These are phyloP conservation scores for Ochotona princeps DNA, from an alignment of 2,113 vertebrate genomes.

Conservation along the genomic window DNA sequence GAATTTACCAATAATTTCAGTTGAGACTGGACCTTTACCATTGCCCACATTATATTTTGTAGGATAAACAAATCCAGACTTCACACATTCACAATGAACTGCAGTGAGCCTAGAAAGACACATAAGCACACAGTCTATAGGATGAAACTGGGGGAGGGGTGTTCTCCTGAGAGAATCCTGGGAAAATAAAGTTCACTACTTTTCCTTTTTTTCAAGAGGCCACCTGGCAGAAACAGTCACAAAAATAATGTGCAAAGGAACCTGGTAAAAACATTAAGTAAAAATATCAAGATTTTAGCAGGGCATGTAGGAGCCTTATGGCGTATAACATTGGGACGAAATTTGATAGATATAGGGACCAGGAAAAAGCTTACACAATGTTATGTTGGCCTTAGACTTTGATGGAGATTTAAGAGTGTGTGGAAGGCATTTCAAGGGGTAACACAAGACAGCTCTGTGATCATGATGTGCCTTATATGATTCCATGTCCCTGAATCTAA, in stretches of 20 bases:
- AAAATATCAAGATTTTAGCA: not conserved
- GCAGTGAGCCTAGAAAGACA: not conserved
- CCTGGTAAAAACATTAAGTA: not conserved
- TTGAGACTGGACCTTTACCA: not conserved
- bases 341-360: not conserved
- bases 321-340: not conserved
- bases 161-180: not conserved
- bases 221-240: not conserved
- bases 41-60: constrained; percentile 9
- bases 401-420: not conserved
- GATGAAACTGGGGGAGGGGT: not conserved
- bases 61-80: not conserved
- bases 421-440: not conserved
- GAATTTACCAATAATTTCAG: not conserved
- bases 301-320: not conserved
- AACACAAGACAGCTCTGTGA: not conserved
- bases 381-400: not conserved
- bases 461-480: not conserved
- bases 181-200: not conserved
- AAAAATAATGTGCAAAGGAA: constrained; percentile 7
- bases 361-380: not conserved
- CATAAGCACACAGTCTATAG: not conserved
- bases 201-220: not conserved
- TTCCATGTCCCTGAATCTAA: not conserved
- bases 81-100: not conserved